Base-by-base conservation (phyloP, 2,888 invertebrate genomes). In the Heliothis peltigera region DNA sequence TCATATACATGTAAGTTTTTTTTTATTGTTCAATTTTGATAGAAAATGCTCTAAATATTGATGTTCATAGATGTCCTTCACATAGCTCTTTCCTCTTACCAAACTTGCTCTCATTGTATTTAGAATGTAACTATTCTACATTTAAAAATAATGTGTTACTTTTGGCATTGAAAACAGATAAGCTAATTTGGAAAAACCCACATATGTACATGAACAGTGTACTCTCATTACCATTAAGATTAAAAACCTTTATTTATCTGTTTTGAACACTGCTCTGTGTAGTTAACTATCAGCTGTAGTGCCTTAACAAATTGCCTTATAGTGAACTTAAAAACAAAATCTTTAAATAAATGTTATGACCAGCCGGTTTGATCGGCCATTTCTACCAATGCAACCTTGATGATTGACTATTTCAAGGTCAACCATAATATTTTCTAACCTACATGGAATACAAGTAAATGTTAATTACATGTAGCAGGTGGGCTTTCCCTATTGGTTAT, bases 1-100 rank as follows among this genome's bases (percentile, higher is more conserved):
- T 89, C 97, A 97, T 84, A 97, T 98, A 79, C 97, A 97, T 95
- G 98, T 98, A 92, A 89, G 90, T 89, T 12, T 32, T 12, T 32
- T 10, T 12, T 32, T 8, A 32, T 12, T 46, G 49, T 25, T 7
- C 21, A 8, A 15, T 10, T 17, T 48, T 15, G 12, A 0, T 17
- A 19, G 8, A 51, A 8, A 32, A 18, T 7, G 0, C 7, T 7
- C 21, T 43, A n/a, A 21, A 15, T 21, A 4, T 7, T 32, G 10
- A 22, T 22, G 39, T 8, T 47, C 17, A 54, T 39, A 25, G 8
- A 53, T 66, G 73, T 71, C 73, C 73, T 73, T 76, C 73, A 76
- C 61, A 76, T 18, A 32, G 28, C 21, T 57, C 19, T 57, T 75
- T 65, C 53, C 43, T 60, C 21, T 57, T 46, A 46, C 64, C 48